These are phyloP conservation scores for Scomber japonicus DNA, from an alignment of 2,113 vertebrate genomes.

Conservation along the genomic window DNA sequence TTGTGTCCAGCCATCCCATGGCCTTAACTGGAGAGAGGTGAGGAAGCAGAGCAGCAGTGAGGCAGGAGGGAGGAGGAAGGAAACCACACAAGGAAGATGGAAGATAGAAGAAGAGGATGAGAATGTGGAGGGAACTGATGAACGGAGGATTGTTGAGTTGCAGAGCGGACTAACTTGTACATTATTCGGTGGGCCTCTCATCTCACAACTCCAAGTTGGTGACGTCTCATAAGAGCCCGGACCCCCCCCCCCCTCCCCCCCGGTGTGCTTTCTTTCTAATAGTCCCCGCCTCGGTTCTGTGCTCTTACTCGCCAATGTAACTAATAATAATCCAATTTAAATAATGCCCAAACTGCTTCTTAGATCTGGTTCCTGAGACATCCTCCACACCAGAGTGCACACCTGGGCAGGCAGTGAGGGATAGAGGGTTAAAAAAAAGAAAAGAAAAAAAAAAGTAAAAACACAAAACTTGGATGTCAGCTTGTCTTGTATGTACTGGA, in stretches of 20 bases:
- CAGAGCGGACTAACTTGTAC: conserved; percentile 37
- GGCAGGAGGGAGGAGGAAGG: conserved; percentile 11
- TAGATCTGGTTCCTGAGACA: conserved; percentile 34
- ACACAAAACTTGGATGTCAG: conserved; percentile 13
- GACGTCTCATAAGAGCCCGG: conserved; percentile 32
- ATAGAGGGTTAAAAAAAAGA: not conserved
- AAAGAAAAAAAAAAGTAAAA: not conserved
- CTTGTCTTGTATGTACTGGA: conserved; percentile 17
- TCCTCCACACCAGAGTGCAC: conserved; percentile 8
- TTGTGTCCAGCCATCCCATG: conserved; percentile 60
- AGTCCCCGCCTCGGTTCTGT: conserved; percentile 38
- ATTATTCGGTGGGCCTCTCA: conserved; percentile 43
- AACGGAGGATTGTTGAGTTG: conserved; percentile 21
- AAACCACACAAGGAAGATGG: not conserved
- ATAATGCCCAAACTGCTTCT: conserved; percentile 41
- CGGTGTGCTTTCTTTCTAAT: conserved; percentile 48
- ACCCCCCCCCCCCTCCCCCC: not conserved
- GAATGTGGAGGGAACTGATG: not conserved
- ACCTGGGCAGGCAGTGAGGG: conserved; percentile 36
- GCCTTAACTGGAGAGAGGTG: conserved; percentile 64
- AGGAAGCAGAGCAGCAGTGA: conserved; percentile 30
- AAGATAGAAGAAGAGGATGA: conserved; percentile 1
- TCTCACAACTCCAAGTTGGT: conserved; percentile 33
- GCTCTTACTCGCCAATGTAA: conserved; percentile 31
- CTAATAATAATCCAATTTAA: conserved; percentile 14